phyloP scores from a whole-genome alignment of 2,888 invertebrate genomes.

The Phortica okadai region DNA sequence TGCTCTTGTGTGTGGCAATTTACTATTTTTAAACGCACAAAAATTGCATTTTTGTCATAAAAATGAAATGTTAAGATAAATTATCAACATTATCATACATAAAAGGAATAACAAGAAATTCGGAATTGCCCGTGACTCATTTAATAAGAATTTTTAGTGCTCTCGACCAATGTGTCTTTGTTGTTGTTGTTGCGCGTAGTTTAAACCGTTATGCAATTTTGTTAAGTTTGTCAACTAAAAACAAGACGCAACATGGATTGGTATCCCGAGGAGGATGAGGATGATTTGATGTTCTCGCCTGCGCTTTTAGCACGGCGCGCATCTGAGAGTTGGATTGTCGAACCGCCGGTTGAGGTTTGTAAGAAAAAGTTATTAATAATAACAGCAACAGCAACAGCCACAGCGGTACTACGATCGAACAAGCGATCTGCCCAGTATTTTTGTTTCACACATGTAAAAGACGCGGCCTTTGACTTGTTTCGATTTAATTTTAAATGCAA shows the following conservation, averaged over 20 bases:
- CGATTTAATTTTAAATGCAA: not conserved
- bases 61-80: not conserved
- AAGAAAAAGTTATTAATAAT: constrained; percentile 16
- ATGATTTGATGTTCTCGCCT: constrained; percentile 90
- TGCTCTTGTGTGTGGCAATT: constrained; percentile 14
- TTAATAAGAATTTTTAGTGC: not conserved
- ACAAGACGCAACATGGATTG: constrained; percentile 80
- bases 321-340: constrained; percentile 93
- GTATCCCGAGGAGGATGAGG: constrained; percentile 90
- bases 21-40: constrained; percentile 16
- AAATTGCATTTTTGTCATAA: constrained; percentile 2
- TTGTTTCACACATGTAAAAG: not conserved
- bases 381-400: not conserved
- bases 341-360: constrained; percentile 88
- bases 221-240: not conserved
- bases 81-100: not conserved
- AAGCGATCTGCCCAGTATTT: too few species aligned
- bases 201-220: constrained; percentile 17
- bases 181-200: not conserved
- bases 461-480: not conserved
- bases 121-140: constrained; percentile 16
- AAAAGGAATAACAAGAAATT: not conserved
- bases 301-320: constrained; percentile 90
- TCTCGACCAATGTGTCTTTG: not conserved
- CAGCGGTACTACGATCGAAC: not conserved